These are phyloP conservation scores for Azemiops feae DNA, from an alignment of 2,113 vertebrate genomes.

Conservation along the genomic window DNA sequence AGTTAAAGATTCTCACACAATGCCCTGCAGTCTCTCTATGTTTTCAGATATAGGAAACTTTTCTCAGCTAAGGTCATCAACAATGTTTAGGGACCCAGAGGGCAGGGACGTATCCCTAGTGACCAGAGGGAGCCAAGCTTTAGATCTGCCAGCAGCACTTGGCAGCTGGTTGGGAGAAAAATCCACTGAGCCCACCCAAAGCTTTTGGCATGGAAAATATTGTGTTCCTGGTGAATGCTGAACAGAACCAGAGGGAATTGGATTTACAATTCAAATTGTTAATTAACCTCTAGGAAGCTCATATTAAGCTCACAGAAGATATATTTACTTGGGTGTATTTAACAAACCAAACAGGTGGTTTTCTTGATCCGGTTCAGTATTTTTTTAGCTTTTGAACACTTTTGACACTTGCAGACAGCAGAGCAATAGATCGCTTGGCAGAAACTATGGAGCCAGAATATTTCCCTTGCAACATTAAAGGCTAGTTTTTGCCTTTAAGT, in stretches of 20 bases:
- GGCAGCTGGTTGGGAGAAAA: background rate
- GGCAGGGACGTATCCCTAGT: background rate
- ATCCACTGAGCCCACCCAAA: background rate
- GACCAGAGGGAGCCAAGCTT: background rate
- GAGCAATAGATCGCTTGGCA: background rate
- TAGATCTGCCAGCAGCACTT: background rate
- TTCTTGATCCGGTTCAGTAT: background rate
- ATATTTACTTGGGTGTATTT: background rate
- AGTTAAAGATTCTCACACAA: background rate
- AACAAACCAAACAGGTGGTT: constrained; percentile 2
- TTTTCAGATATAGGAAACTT: background rate
- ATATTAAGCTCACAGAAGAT: background rate
- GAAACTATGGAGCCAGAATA: background rate
- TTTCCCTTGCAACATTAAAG: no score
- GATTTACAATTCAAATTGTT: constrained; percentile 21
- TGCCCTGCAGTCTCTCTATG: background rate
- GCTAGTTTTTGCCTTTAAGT: background rate
- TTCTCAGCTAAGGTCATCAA: background rate
- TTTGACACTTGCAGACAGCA: background rate
- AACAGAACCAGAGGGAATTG: background rate
- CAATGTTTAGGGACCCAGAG: background rate
- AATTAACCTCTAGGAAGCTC: constrained; percentile 9
- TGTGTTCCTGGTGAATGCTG: background rate
- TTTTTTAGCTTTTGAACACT: background rate
- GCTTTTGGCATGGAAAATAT: background rate